Conservation (phyloP, 2,113 vertebrate species). For the Nothocercus nigrocapillus region DNA sequence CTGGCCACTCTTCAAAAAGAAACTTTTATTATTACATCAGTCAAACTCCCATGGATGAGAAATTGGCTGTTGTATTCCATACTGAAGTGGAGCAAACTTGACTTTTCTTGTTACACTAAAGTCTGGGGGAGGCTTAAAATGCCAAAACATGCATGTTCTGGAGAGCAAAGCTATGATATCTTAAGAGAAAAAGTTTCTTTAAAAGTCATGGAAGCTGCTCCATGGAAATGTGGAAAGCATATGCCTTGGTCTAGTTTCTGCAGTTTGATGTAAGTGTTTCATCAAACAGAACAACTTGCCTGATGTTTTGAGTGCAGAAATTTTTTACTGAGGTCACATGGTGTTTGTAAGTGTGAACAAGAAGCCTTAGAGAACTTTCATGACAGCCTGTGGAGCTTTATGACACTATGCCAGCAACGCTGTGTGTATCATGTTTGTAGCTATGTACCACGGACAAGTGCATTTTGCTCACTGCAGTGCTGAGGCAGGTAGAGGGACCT, state of each 20-base stretch:
- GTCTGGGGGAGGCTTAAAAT: background rate
- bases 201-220: background rate
- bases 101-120: background rate
- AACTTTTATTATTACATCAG: background rate
- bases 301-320: background rate
- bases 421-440: constrained; percentile 47
- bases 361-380: constrained; percentile 57
- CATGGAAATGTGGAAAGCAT: fast-evolving
- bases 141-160: background rate
- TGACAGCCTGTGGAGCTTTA: constrained; percentile 62
- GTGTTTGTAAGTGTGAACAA: constrained; percentile 69
- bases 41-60: background rate
- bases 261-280: no score
- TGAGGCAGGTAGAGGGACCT: constrained; percentile 30
- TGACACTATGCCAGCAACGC: constrained; percentile 57
- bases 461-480: constrained; percentile 2
- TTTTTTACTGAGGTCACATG: background rate
- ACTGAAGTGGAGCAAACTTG: background rate
- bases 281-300: background rate
- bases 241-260: background rate
- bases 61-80: background rate
- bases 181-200: background rate
- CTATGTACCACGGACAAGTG: background rate
- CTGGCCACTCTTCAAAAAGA: background rate
- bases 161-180: background rate